These are phyloP conservation scores for Bombus huntii DNA, from an alignment of 1,140 invertebrate species.

Conservation along the genomic window DNA sequence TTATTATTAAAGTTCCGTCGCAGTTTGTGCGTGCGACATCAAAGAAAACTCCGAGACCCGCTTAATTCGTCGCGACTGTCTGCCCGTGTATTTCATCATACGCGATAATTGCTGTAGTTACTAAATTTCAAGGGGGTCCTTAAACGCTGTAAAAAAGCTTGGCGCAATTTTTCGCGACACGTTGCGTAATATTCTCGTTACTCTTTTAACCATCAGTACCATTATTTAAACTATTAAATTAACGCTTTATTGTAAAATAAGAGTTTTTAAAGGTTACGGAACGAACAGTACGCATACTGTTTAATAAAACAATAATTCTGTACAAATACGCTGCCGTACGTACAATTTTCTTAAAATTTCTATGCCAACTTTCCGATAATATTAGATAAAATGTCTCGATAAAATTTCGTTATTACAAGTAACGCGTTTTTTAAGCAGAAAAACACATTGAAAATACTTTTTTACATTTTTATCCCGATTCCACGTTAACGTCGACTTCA, in stretches of 20 bases:
- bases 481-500: too few relatives aligned
- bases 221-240: neutral
- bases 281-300: neutral
- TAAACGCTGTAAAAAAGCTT: slow-evolving; percentile 6
- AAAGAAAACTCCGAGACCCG: slow-evolving; percentile 32
- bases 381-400: neutral
- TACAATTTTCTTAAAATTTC: too few relatives aligned
- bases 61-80: slow-evolving; percentile 17
- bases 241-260: neutral
- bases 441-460: neutral
- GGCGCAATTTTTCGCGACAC: neutral
- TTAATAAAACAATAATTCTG: neutral
- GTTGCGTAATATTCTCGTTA: neutral
- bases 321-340: neutral
- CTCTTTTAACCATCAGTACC: too few relatives aligned
- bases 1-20: slow-evolving; percentile 11
- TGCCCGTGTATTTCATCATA: slow-evolving; percentile 6
- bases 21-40: slow-evolving; percentile 31
- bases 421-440: too few relatives aligned
- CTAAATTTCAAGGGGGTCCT: slow-evolving; percentile 22
- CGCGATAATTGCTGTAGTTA: slow-evolving; percentile 37
- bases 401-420: too few relatives aligned
- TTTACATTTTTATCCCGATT: neutral
- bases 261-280: neutral
- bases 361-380: too few relatives aligned